These are phyloP conservation scores for Apaloderma vittatum DNA, from an alignment of 2,113 vertebrate species.

Conservation along the genomic window DNA sequence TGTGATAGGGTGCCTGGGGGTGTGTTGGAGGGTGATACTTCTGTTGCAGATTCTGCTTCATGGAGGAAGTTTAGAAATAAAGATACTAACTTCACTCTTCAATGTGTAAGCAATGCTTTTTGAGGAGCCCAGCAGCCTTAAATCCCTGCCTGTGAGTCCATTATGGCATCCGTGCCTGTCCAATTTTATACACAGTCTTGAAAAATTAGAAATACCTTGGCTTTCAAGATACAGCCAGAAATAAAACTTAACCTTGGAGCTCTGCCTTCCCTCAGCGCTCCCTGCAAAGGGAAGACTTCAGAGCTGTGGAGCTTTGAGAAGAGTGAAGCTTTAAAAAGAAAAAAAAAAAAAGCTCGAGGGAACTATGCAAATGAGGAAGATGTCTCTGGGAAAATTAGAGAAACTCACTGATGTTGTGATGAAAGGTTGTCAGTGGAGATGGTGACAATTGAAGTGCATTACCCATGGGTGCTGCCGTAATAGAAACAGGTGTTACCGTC, in stretches of 20 bases:
- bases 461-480: slow-evolving; percentile 62
- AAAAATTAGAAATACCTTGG: slow-evolving; percentile 37
- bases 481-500: slow-evolving; percentile 62
- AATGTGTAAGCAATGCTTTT: neutral
- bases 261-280: slow-evolving; percentile 20
- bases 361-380: slow-evolving; percentile 66
- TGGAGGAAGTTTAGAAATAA: slow-evolving; percentile 6
- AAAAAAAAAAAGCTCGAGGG: slow-evolving; percentile 36
- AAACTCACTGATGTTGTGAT: slow-evolving; percentile 75
- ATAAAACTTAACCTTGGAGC: slow-evolving; percentile 60
- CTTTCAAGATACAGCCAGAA: slow-evolving; percentile 67
- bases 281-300: slow-evolving; percentile 44
- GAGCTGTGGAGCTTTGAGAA: slow-evolving; percentile 65
- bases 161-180: slow-evolving; percentile 41
- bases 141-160: neutral
- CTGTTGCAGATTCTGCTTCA: neutral
- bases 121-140: neutral
- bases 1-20: neutral
- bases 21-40: neutral
- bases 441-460: slow-evolving; percentile 73
- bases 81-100: slow-evolving; percentile 3
- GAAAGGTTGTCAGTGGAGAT: slow-evolving; percentile 78
- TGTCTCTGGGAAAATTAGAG: slow-evolving; percentile 75
- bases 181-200: slow-evolving; percentile 60
- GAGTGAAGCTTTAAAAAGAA: slow-evolving; percentile 12